Conservation (phyloP, 1,140 invertebrate species). For the Orchestia grillus region DNA sequence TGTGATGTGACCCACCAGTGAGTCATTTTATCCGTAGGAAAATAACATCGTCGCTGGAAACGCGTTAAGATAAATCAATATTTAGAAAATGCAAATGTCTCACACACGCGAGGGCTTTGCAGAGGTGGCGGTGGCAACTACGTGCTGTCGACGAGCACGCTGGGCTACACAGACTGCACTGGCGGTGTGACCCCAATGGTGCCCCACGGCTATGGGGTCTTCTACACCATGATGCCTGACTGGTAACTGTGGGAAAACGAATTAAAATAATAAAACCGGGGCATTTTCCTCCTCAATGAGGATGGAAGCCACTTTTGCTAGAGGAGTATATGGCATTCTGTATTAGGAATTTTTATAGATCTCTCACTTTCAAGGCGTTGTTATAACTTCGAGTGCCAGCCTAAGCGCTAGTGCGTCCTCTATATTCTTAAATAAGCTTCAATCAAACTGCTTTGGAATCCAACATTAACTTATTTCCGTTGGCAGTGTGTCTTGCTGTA, state of each 20-base stretch:
- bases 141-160: conserved; percentile 76
- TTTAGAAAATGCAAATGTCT: too few relatives aligned
- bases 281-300: neutral
- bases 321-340: neutral
- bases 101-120: conserved; percentile 64
- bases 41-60: too few relatives aligned
- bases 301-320: neutral
- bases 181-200: conserved; percentile 78
- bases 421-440: too few relatives aligned
- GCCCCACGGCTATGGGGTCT: conserved; percentile 77
- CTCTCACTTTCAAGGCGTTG: too few relatives aligned
- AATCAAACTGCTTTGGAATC: too few relatives aligned
- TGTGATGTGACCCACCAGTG: too few relatives aligned
- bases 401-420: too few relatives aligned
- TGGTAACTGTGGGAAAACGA: conserved; percentile 70
- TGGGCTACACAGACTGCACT: conserved; percentile 75
- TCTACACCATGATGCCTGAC: conserved; percentile 75
- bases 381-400: too few relatives aligned
- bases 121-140: conserved; percentile 79
- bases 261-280: neutral
- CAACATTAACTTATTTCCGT: too few relatives aligned
- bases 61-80: too few relatives aligned
- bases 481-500: too few relatives aligned
- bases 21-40: too few relatives aligned
- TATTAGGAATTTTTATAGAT: neutral